These are phyloP conservation scores for Zootoca vivipara DNA, from an alignment of 2,113 vertebrate species.

Conservation along the genomic window DNA sequence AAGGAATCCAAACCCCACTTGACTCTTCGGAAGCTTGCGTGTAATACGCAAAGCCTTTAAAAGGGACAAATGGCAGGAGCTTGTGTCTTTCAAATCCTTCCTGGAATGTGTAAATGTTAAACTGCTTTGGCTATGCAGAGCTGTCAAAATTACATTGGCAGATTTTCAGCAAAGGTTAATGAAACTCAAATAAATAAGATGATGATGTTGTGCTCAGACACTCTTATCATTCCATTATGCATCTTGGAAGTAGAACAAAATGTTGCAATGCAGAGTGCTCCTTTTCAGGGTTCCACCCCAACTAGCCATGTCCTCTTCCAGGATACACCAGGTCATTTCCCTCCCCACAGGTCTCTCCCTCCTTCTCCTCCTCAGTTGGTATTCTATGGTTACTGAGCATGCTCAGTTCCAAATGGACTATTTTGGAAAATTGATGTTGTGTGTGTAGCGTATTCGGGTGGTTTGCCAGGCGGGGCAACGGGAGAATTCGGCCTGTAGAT, in stretches of 20 bases:
- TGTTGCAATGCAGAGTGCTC: neutral
- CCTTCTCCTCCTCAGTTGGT: neutral
- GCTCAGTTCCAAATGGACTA: neutral
- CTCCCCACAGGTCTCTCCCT: neutral
- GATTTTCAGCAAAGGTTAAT: constrained; percentile 58
- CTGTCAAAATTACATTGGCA: constrained; percentile 48
- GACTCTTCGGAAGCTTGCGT: constrained; percentile 42
- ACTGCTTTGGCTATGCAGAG: constrained; percentile 43
- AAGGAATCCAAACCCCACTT: constrained; percentile 13
- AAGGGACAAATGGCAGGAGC: constrained; percentile 22
- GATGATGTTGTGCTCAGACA: constrained; percentile 44
- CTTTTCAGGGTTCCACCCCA: neutral
- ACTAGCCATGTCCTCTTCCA: neutral
- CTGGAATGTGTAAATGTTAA: constrained; percentile 26
- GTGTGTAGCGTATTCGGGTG: constrained; percentile 15
- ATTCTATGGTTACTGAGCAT: neutral
- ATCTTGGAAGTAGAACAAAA: neutral
- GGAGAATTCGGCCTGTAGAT: constrained; percentile 49
- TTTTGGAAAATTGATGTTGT: neutral
- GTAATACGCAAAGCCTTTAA: neutral
- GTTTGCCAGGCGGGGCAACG: constrained; percentile 35
- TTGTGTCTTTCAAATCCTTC: constrained; percentile 30
- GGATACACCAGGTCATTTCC: neutral
- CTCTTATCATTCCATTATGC: constrained; percentile 54
- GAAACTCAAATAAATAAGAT: constrained; percentile 59